These are phyloP conservation scores for Cranoglanis bouderius DNA, from an alignment of 2,113 vertebrate genomes.

Conservation along the genomic window DNA sequence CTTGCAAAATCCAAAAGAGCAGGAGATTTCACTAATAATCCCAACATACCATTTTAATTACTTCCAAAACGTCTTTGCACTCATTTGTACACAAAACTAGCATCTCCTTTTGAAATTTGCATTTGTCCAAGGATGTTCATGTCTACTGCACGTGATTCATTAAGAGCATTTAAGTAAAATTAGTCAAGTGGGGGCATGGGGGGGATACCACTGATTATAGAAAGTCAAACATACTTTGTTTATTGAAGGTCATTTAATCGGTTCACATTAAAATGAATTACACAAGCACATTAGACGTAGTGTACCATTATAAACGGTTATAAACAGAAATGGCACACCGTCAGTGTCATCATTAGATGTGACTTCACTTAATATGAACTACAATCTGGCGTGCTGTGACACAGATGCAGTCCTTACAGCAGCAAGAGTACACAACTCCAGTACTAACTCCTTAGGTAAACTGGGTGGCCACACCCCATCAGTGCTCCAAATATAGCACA, in stretches of 20 bases:
- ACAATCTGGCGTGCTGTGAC: conserved; percentile 1
- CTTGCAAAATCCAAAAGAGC: background rate
- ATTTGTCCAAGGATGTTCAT: background rate
- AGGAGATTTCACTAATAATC: background rate
- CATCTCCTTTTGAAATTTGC: background rate
- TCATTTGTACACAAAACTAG: background rate
- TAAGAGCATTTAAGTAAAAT: background rate
- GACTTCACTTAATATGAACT: conserved; percentile 7
- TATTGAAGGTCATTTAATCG: conserved; percentile 49
- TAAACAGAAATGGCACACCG: conserved; percentile 24
- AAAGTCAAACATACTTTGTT: conserved; percentile 39
- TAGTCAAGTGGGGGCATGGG: background rate
- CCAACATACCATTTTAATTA: background rate
- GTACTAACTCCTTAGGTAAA: too few species aligned
- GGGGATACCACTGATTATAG: background rate
- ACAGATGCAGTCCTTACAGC: conserved; percentile 30
- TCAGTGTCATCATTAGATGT: background rate
- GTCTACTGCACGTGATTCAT: background rate
- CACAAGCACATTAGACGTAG: conserved; percentile 43
- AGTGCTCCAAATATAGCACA: background rate
- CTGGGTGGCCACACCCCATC: background rate
- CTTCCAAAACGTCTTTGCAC: background rate
- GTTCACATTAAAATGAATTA: conserved; percentile 51
- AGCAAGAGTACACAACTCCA: conserved; percentile 5
- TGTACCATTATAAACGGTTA: conserved; percentile 3